These are phyloP conservation scores for Tokudaia muenninki DNA, from an alignment of 2,797 vertebrate genomes.

Conservation along the genomic window DNA sequence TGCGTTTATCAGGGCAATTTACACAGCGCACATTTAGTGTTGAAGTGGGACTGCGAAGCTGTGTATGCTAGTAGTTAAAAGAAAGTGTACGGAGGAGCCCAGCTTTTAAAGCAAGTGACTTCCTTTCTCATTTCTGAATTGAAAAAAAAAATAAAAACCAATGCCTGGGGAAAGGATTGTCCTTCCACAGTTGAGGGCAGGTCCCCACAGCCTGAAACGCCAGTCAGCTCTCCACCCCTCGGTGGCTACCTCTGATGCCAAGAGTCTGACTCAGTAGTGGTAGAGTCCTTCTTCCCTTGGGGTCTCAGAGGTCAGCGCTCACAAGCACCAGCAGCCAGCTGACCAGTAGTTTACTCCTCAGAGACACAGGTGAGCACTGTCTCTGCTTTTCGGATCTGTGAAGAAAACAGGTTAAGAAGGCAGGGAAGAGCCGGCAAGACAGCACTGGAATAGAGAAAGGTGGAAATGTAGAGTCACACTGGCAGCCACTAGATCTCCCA, in stretches of 20 bases:
- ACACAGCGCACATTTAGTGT: constrained; percentile 68
- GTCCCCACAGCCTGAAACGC: background rate
- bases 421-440: too few relatives aligned
- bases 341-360: fast-evolving
- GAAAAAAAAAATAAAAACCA: background rate
- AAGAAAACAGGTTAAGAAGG: background rate
- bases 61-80: constrained; percentile 50
- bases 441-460: background rate
- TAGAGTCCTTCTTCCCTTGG: background rate
- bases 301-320: background rate
- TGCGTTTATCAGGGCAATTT: constrained; percentile 85
- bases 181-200: background rate
- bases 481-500: background rate
- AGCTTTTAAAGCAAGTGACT: background rate
- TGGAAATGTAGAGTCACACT: background rate
- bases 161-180: background rate
- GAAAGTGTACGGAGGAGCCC: background rate
- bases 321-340: background rate
- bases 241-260: constrained; percentile 12
- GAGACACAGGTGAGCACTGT: too few relatives aligned
- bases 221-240: background rate
- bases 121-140: background rate
- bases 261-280: constrained; percentile 33
- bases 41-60: constrained; percentile 70
- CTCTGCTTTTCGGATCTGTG: background rate